A percentile compares a stretch with the other conserved stretches of the same genome.
These are phyloP conservation scores for Alviniconcha strummeri DNA, from an alignment of 2,888 invertebrate species.

Conservation along the genomic window DNA sequence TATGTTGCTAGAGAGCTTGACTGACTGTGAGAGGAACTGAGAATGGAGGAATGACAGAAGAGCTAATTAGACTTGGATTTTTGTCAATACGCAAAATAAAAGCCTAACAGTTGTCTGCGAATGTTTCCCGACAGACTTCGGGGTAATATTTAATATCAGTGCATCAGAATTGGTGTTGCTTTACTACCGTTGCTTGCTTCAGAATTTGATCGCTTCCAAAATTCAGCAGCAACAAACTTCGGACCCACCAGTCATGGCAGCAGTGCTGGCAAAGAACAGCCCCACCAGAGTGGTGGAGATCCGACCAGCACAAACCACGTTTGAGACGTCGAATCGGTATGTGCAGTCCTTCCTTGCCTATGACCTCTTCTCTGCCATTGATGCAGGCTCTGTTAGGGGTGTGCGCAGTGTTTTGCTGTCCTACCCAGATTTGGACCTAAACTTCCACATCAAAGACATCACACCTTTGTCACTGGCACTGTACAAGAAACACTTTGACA, in stretches of 20 bases:
- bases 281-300: conserved; percentile 38
- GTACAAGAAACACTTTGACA: conserved; percentile 65
- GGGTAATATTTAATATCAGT: no score
- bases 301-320: conserved; percentile 44
- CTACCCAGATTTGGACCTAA: conserved; percentile 65
- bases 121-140: no score
- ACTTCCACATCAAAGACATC: conserved; percentile 67
- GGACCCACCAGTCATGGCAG: conserved; percentile 15
- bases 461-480: conserved; percentile 71
- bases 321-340: conserved; percentile 50
- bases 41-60: no score
- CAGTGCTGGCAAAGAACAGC: conserved; percentile 34
- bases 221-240: no score
- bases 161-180: no score
- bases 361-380: conserved; percentile 59
- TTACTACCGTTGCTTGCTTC: no score
- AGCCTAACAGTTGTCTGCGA: no score
- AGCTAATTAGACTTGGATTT: no score
- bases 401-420: conserved; percentile 62
- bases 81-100: no score
- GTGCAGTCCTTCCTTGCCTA: conserved; percentile 60
- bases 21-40: no score
- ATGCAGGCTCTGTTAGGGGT: conserved; percentile 55
- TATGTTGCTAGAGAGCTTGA: no score
- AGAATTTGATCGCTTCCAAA: no score